Conservation (phyloP, 2,797 vertebrate species). For the Perodicticus potto region DNA sequence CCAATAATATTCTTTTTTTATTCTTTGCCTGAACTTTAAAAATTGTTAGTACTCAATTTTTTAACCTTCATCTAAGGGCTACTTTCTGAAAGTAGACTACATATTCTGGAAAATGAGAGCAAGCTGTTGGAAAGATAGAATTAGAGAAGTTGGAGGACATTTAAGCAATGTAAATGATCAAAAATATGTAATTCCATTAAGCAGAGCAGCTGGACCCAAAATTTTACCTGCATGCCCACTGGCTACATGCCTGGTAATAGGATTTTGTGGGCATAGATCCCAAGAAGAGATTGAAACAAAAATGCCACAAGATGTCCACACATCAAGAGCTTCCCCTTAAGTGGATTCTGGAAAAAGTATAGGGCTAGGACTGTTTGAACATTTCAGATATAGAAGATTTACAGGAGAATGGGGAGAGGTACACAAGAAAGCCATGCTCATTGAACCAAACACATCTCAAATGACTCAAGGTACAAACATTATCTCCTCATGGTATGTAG, state of each 20-base stretch:
- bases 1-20: not conserved
- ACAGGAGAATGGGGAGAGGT: not conserved
- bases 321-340: not conserved
- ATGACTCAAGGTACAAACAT: not conserved
- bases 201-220: not conserved
- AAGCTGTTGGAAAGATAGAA: not conserved
- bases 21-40: slow-evolving; percentile 16
- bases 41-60: slow-evolving; percentile 31
- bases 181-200: not conserved
- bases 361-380: not conserved
- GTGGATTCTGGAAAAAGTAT: not conserved
- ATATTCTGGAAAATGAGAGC: slow-evolving; percentile 1
- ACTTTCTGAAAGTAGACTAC: slow-evolving; percentile 20
- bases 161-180: not conserved
- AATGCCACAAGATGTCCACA: not conserved
- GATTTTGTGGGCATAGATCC: not conserved
- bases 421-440: not conserved
- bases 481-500: not conserved
- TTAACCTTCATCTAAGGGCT: slow-evolving; percentile 2
- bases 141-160: not conserved
- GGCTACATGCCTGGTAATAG: not conserved
- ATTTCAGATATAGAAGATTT: not conserved
- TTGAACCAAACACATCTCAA: not conserved
- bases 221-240: not conserved
- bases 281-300: not conserved